Conservation (phyloP, 1,140 invertebrate genomes). For the Drosophila simulans region DNA sequence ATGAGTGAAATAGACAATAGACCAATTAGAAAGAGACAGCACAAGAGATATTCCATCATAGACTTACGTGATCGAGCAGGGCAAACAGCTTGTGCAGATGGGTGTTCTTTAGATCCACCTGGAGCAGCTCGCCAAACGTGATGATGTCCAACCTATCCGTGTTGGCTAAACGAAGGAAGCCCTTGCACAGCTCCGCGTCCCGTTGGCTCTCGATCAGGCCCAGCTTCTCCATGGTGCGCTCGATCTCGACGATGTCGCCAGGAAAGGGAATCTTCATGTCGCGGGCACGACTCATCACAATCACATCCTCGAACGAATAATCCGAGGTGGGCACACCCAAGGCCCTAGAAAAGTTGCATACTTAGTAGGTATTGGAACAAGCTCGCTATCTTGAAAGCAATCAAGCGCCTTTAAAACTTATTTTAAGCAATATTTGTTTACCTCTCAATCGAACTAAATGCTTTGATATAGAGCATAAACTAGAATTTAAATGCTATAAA, state of each 20-base stretch:
- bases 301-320: conserved; percentile 96
- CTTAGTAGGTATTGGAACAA: background rate
- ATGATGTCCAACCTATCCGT: conserved; percentile 70
- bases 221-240: conserved; percentile 89
- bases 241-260: conserved; percentile 90
- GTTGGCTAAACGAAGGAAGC: conserved; percentile 50
- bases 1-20: background rate
- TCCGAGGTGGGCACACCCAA: conserved; percentile 94
- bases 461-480: background rate
- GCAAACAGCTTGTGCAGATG: conserved; percentile 72
- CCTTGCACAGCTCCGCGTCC: conserved; percentile 59
- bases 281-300: conserved; percentile 92
- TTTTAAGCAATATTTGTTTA: background rate
- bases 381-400: background rate
- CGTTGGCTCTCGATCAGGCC: conserved; percentile 74
- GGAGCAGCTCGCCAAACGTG: conserved; percentile 70
- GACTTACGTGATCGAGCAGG: conserved; percentile 72
- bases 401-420: background rate
- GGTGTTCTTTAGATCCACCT: conserved; percentile 61
- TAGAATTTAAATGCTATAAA: background rate
- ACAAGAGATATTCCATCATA: background rate
- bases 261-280: conserved; percentile 91
- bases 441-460: too few relatives aligned
- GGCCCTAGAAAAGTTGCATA: conserved; percentile 86
- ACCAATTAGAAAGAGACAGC: conserved; percentile 1